Evolutionary conservation across 1,140 invertebrate genomes (phyloP).

Genomic region (Drepana arcuata): DNA sequence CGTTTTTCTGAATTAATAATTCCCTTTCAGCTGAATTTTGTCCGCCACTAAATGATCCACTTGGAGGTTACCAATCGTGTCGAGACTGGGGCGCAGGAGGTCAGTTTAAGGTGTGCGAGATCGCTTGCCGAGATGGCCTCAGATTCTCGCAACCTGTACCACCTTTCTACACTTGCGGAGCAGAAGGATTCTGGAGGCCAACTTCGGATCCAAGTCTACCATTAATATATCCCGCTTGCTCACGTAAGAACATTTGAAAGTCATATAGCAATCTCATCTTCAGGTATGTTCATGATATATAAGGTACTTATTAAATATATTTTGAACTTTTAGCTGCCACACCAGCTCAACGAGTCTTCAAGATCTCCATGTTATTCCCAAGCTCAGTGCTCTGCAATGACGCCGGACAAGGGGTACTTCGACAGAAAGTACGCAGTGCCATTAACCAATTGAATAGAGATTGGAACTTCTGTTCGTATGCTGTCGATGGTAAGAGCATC

Average conservation of each 20-base stretch:
- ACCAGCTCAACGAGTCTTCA: slow-evolving; percentile 92
- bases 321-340: slow-evolving; percentile 75
- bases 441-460: slow-evolving; percentile 92
- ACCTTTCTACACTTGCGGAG: slow-evolving; percentile 96
- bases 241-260: slow-evolving; percentile 73
- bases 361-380: slow-evolving; percentile 93
- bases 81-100: slow-evolving; percentile 96
- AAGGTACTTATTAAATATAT: too few species aligned
- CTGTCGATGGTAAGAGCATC: slow-evolving; percentile 85
- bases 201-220: slow-evolving; percentile 84
- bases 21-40: slow-evolving; percentile 87
- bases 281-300: too few species aligned
- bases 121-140: slow-evolving; percentile 87
- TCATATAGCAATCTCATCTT: too few species aligned
- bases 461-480: slow-evolving; percentile 95
- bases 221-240: slow-evolving; percentile 91
- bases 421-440: slow-evolving; percentile 89
- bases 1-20: neutral
- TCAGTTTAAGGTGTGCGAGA: slow-evolving; percentile 95
- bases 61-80: slow-evolving; percentile 91
- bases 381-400: slow-evolving; percentile 94
- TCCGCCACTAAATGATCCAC: slow-evolving; percentile 86
- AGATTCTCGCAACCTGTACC: slow-evolving; percentile 93
- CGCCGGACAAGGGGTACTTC: slow-evolving; percentile 91
- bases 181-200: slow-evolving; percentile 96